Conservation (phyloP, 2,888 invertebrate species). For the Synergus laeviventris region DNA sequence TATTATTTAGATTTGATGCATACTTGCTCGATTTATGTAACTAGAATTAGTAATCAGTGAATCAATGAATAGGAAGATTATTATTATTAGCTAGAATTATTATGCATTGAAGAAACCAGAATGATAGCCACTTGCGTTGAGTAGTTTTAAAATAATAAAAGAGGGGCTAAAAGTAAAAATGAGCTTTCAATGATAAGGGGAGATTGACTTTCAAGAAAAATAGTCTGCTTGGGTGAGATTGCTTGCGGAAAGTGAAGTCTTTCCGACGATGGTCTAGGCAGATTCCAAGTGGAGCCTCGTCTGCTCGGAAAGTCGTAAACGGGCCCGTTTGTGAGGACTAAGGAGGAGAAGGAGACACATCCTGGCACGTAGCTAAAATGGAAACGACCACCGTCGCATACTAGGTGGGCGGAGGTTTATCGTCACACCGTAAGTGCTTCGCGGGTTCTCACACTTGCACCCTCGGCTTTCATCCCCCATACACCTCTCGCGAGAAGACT, state of each 20-base stretch:
- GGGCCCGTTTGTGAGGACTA: constrained; percentile 52
- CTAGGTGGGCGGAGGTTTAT: constrained; percentile 61
- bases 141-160: neutral
- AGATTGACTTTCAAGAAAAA: constrained; percentile 11
- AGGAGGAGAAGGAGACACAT: constrained; percentile 51
- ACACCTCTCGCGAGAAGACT: neutral
- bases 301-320: constrained; percentile 65
- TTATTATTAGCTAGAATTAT: no score
- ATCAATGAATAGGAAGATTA: no score
- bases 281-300: constrained; percentile 46
- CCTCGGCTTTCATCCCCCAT: constrained; percentile 28
- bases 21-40: no score
- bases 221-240: constrained; percentile 24
- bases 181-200: constrained; percentile 17
- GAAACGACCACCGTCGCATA: constrained; percentile 60
- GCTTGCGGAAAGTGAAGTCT: constrained; percentile 24
- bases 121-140: neutral
- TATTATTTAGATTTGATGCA: no score
- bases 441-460: constrained; percentile 51
- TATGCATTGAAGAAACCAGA: no score
- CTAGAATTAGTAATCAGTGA: no score
- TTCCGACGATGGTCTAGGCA: constrained; percentile 28
- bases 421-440: constrained; percentile 54
- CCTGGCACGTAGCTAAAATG: constrained; percentile 63
- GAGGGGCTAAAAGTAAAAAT: neutral